A percentile compares a stretch with the other conserved stretches of the same genome.
These are phyloP conservation scores for Albula goreensis DNA, from an alignment of 2,113 vertebrate genomes.

Conservation along the genomic window DNA sequence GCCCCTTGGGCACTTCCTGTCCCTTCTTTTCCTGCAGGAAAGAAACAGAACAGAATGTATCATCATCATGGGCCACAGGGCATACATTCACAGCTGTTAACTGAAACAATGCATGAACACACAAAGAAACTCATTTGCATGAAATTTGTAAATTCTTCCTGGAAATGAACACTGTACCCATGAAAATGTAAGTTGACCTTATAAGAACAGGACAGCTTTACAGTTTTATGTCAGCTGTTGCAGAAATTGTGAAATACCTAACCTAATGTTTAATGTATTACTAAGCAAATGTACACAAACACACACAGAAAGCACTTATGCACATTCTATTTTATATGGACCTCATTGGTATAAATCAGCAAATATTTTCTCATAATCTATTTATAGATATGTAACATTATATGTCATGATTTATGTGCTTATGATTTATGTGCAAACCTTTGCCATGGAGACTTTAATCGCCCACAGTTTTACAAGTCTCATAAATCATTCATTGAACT, in stretches of 20 bases:
- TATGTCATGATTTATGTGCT: background rate
- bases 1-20: constrained; percentile 77
- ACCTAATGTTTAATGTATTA: background rate
- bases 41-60: background rate
- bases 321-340: too few species aligned
- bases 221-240: background rate
- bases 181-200: too few species aligned
- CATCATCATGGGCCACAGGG: background rate
- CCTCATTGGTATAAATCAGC: too few species aligned
- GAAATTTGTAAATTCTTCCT: too few species aligned
- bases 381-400: background rate
- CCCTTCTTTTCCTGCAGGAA: constrained; percentile 81
- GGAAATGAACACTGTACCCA: too few species aligned
- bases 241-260: constrained; percentile 13
- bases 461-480: background rate
- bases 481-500: background rate
- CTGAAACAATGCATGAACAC: background rate
- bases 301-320: background rate
- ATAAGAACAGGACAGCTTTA: too few species aligned
- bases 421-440: too few species aligned
- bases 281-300: background rate
- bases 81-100: background rate
- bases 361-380: too few species aligned
- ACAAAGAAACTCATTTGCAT: background rate
- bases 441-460: too few species aligned